Conservation (phyloP, 2,888 invertebrate genomes). For the Miltochrista miniata region DNA sequence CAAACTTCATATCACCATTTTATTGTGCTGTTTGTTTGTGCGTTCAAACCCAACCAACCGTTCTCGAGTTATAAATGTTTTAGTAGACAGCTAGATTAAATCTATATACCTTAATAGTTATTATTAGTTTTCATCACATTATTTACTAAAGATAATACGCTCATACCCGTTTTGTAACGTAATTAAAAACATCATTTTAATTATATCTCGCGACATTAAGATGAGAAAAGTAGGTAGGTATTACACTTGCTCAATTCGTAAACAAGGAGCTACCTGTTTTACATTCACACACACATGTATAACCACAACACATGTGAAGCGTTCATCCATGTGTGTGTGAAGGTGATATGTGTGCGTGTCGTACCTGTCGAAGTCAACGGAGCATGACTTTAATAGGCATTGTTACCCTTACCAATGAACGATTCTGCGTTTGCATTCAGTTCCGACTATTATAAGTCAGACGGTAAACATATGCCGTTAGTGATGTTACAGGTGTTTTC, state of each 20-base stretch:
- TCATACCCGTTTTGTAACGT: conserved; percentile 22
- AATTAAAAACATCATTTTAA: conserved; percentile 30
- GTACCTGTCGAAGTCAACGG: conserved; percentile 62
- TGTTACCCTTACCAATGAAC: conserved; percentile 59
- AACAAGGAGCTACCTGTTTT: conserved; percentile 54
- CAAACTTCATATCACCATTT: too few species aligned
- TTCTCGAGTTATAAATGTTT: too few species aligned
- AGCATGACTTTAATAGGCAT: conserved; percentile 61
- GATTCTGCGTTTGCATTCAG: conserved; percentile 35
- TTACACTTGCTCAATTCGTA: conserved; percentile 45
- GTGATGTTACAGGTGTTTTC: too few species aligned
- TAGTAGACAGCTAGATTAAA: too few species aligned
- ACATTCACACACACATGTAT: conserved; percentile 11
- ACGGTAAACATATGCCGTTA: neutral
- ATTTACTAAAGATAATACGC: neutral
- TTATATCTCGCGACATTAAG: conserved; percentile 33
- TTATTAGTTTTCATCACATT: neutral
- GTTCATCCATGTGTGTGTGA: conserved; percentile 17
- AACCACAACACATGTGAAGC: conserved; percentile 19
- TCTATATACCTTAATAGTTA: too few species aligned
- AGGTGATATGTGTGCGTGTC: conserved; percentile 34
- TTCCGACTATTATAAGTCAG: conserved; percentile 18
- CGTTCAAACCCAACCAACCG: too few species aligned
- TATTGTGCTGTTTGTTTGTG: too few species aligned
- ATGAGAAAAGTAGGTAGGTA: conserved; percentile 28